Base-by-base conservation (phyloP, 92 coral and sea anemone genomes). In the Pocillopora meandrina region DNA sequence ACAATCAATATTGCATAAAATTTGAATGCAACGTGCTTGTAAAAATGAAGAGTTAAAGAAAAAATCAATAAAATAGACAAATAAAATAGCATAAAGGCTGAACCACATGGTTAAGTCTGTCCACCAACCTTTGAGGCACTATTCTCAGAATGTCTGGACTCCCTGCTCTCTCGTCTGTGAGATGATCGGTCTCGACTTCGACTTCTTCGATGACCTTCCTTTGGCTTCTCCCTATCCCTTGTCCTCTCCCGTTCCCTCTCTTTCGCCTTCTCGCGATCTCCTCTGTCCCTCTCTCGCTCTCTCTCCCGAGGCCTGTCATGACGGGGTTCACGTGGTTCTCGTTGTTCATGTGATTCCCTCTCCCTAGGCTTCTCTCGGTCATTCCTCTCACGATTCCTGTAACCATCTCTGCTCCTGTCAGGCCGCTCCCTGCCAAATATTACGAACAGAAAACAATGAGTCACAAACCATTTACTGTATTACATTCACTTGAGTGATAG, bases 101-200 rank as follows among this genome's bases (percentile, higher is more conserved):
- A 42, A 42, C 52, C 52, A 42, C 52, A 42, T 42, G 52, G 52
- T 42, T 42, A 42, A 70, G 35, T 70, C 12, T 35, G 74, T 34
- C 5, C 19, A 26, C 87, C 20, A 14, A 90, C 93, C 93, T 90
- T 90, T 12, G 93, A 86, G 0, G 93, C 76, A 72, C 67, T 84
- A 34, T 58, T 84, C n/a, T 91, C 94, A 15, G 95, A 89, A 81
- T 94, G 98, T 49, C 91, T 90, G 1, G 98, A 87, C 67, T 94
- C 98, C 64, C 98, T 88, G 68, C 92, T 88, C 13, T 86, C 93
- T 8, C 87, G 85, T 74, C 95, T 88, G 73, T 93, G 92, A 52
- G 95, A 81, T 18, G 91, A 77, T 64, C 93, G 87, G 33, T 93
- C 97, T 78, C 92, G 71, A 78, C 85, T 89, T 52, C 92, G 80